Base-by-base conservation (phyloP, 2,888 invertebrate species). In the Xestia sexstrigata region DNA sequence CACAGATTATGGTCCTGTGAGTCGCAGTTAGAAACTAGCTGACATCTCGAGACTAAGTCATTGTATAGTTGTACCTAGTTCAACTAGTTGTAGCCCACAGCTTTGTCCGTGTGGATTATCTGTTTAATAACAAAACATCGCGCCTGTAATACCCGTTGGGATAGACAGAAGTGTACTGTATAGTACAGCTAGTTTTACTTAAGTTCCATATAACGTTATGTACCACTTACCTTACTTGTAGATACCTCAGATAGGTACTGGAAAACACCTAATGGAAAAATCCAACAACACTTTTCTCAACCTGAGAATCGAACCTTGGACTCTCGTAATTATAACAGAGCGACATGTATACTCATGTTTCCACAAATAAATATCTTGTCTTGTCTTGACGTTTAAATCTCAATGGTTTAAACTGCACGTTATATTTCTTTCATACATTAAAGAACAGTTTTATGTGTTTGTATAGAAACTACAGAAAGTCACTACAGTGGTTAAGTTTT, bases 1-100 rank as follows among this genome's bases (percentile, higher is more conserved):
- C 58, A 15, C 42, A 78, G 84, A 83, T 83, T 67, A 83, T 66
- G 23, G 49, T 67, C 30, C 58, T n/a, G 6, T 1, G 49, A 13
- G 47, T 45, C 55, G 15, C 62, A 42, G 62, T 67, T 75, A 3
- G 2, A 11, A 70, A 73, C 69, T 62, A 23, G 55, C 63, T 55
- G 60, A 78, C 67, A 70, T 63, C 72, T 42, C 35, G 72, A 45
- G 65, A 69, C 55, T 5, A 42, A 68, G 23, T 39, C 26, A 2
- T 42, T 39, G 81, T 78, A 13, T 47, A 39, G n/a, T 76, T 35
- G 30, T n/a, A 17, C 52, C 3, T 20, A 20, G 35, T 39, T 60
- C 5, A 26, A 78, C 62, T 39, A 39, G 45, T 68, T 30, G 9
- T 11, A 35, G 39, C n/a, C 20, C 17, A 5, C 0, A 15, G 47